A percentile compares a stretch with the other conserved stretches of the same genome.
These are phyloP conservation scores for Odontocerum albicorne DNA, from an alignment of 2,888 invertebrate species.

Conservation along the genomic window DNA sequence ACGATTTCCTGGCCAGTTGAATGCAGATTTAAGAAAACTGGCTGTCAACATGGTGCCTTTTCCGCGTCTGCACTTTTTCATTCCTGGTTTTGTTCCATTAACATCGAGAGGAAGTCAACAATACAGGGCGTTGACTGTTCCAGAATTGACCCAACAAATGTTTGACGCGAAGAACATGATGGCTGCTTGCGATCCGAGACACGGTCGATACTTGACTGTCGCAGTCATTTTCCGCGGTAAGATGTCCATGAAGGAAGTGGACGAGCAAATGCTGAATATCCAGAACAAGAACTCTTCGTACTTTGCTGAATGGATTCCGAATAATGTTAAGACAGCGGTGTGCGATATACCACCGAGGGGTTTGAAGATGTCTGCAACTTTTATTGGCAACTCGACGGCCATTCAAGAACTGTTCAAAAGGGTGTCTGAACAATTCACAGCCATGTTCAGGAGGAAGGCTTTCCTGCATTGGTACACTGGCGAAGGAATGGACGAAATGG, in stretches of 20 bases:
- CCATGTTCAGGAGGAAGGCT: too few species aligned
- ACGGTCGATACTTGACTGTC: constrained; percentile 87
- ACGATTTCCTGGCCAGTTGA: constrained; percentile 60
- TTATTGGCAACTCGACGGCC: constrained; percentile 91
- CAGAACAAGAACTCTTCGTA: constrained; percentile 80
- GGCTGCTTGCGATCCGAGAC: constrained; percentile 92
- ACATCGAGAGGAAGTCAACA: constrained; percentile 86
- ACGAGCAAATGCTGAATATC: too few species aligned
- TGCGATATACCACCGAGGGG: constrained; percentile 87
- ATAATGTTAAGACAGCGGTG: constrained; percentile 79
- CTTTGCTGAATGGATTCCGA: constrained; percentile 82
- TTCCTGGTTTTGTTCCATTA: constrained; percentile 85
- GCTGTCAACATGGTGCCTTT: constrained; percentile 75
- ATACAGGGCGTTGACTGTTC: constrained; percentile 84
- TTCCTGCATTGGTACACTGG: too few species aligned
- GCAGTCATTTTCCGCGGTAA: constrained; percentile 87
- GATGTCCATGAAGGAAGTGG: constrained; percentile 95
- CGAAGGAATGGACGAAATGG: too few species aligned
- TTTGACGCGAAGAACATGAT: too few species aligned
- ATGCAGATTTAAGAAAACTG: constrained; percentile 74
- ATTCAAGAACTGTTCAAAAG: constrained; percentile 92
- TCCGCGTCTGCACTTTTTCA: constrained; percentile 81
- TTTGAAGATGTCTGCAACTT: constrained; percentile 92
- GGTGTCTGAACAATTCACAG: constrained; percentile 89
- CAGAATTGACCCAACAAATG: constrained; percentile 90